Base-by-base conservation (phyloP, 2,113 vertebrate species). In the Zeus faber region DNA sequence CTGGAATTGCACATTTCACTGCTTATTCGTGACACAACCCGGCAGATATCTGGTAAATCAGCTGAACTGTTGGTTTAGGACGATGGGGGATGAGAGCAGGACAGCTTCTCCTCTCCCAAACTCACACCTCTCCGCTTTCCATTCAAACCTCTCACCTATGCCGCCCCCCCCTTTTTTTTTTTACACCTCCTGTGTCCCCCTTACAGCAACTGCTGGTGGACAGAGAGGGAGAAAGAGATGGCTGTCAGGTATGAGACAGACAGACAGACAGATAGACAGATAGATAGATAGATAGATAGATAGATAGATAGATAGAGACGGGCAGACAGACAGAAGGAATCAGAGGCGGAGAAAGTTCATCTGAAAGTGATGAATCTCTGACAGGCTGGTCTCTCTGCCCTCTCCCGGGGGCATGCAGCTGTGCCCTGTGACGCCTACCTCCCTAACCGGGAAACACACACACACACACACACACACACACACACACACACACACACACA, bases 351-450 rank as follows among this genome's bases (percentile, higher is more conserved):
- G 62, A 58, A 33, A 70, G 68, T 65, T 81, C 57, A 80, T 80
- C 43, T 67, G 72, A 65, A 56, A 67, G 60, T 70, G 77, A 72
- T 76, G 66, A 69, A 63, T 65, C 60, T 72, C 55, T 65, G 61
- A 77, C 74, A 80, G 67, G 44, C 76, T 72, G 79, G 82, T 74
- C 77, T 61, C 61, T 50, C 60, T 82, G 75, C 66, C 76, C 82
- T 73, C 58, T 69, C 82, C 74, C 48, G 67, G 18, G 81, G 79
- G 74, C 26, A 22, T 71, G 54, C 82, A 86, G 84, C 82, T 86
- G 81, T 67, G 83, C 48, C 62, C 69, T 20, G 31, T 10, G 58
- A 70, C 59, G 65, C 75, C 79, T 63, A 74, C 79, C 65, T 7
- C 43, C 1, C 43, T 22, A 18, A 7, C 43, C 9, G 18, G 2